Conservation (phyloP, 2,113 vertebrate species). For the Grantiella picta region DNA sequence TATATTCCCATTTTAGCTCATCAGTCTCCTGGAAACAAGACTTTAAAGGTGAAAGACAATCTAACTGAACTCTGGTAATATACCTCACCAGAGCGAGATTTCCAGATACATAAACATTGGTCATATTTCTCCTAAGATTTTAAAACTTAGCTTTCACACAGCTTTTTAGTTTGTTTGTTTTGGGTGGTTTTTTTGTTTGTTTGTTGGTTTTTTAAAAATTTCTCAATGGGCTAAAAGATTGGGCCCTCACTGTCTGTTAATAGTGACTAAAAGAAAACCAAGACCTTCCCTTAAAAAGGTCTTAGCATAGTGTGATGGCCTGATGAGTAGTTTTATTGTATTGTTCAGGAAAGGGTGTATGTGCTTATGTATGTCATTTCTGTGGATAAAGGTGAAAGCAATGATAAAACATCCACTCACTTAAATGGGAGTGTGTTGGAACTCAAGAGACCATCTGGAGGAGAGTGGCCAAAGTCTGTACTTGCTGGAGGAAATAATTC, state of each 20-base stretch:
- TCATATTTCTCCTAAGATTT: not conserved
- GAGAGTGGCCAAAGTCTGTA: not conserved
- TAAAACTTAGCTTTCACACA: not conserved
- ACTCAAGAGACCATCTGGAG: not conserved
- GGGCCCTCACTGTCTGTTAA: not conserved
- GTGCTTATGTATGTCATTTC: not conserved
- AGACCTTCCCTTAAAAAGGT: not conserved
- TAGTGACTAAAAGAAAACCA: not conserved
- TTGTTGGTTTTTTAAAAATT: not conserved
- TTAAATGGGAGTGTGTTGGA: not conserved
- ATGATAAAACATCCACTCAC: not conserved
- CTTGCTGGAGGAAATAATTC: not conserved
- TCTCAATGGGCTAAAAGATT: not conserved
- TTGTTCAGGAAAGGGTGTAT: not conserved
- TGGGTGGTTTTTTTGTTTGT: too few relatives aligned
- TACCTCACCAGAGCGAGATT: not conserved
- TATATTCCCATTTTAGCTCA: constrained; percentile 20
- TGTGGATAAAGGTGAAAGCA: not conserved
- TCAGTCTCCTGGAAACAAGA: not conserved
- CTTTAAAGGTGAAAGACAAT: constrained; percentile 25
- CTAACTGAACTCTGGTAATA: not conserved
- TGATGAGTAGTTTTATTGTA: not conserved
- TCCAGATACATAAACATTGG: not conserved
- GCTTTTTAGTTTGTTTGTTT: not conserved
- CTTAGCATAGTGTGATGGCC: not conserved